These are phyloP conservation scores for Halotydeus destructor DNA, from an alignment of 1,140 invertebrate genomes.

Conservation along the genomic window DNA sequence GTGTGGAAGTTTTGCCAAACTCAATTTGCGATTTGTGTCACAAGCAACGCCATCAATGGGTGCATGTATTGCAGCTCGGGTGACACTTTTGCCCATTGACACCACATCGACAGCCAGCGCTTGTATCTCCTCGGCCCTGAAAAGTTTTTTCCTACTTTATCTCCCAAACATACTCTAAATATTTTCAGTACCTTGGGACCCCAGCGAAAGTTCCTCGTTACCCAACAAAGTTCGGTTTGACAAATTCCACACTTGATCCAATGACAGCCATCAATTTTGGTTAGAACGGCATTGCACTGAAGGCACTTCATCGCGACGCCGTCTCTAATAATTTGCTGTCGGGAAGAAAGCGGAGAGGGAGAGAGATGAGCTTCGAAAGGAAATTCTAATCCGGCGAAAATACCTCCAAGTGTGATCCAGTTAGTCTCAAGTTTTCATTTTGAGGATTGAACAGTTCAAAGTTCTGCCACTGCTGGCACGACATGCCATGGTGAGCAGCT, in stretches of 20 bases:
- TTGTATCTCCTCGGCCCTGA: no score
- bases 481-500: conserved; percentile 58
- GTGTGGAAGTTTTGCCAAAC: no score
- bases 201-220: conserved; percentile 66
- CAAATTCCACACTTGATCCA: conserved; percentile 81
- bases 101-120: no score
- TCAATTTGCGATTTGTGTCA: no score
- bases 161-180: no score
- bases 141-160: no score
- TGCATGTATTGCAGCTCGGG: no score
- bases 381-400: no score
- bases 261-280: conserved; percentile 87
- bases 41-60: no score
- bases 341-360: conserved; percentile 5
- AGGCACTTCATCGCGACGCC: conserved; percentile 72
- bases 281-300: conserved; percentile 54
- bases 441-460: conserved; percentile 35
- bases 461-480: conserved; percentile 72
- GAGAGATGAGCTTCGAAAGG: no score
- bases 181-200: no score
- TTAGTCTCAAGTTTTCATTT: conserved; percentile 44
- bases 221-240: conserved; percentile 86
- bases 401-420: conserved; percentile 48
- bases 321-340: conserved; percentile 47
- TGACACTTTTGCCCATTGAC: no score